phyloP scores from a whole-genome alignment of 2,888 invertebrate genomes.

The Brachypalpus laphriformis region DNA sequence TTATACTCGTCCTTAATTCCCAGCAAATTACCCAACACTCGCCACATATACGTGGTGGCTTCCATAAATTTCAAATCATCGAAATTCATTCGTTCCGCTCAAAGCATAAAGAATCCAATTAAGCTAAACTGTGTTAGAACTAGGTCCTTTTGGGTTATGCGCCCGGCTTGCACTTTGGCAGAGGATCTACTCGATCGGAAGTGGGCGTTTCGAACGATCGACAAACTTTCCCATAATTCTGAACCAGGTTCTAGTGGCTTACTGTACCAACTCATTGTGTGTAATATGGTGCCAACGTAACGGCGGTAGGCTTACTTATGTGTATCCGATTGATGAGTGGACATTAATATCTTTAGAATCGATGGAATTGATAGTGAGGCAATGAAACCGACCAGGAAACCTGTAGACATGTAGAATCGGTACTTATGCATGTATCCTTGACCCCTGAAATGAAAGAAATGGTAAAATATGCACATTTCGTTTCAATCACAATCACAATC shows the following conservation, averaged over 20 bases:
- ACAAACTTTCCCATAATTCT: slow-evolving; percentile 88
- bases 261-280: slow-evolving; percentile 90
- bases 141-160: slow-evolving; percentile 92
- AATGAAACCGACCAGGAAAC: slow-evolving; percentile 91
- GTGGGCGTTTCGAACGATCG: slow-evolving; percentile 87
- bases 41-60: slow-evolving; percentile 92
- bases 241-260: slow-evolving; percentile 78
- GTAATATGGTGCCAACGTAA: slow-evolving; percentile 91
- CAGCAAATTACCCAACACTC: slow-evolving; percentile 90
- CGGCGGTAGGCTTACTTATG: slow-evolving; percentile 87
- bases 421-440: slow-evolving; percentile 88
- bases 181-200: slow-evolving; percentile 85
- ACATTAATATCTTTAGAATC: slow-evolving; percentile 87
- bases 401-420: slow-evolving; percentile 87
- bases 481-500: no score
- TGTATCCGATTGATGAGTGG: slow-evolving; percentile 88
- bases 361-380: slow-evolving; percentile 89
- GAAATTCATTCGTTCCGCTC: slow-evolving; percentile 87
- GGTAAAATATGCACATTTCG: no score
- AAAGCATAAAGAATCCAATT: slow-evolving; percentile 88
- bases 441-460: slow-evolving; percentile 84
- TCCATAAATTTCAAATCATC: slow-evolving; percentile 86
- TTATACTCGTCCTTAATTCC: slow-evolving; percentile 93
- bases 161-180: slow-evolving; percentile 83
- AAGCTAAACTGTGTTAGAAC: slow-evolving; percentile 94